Evolutionary conservation across 2,113 vertebrate genomes (phyloP).

Genomic region (Microcebus jonahi): DNA sequence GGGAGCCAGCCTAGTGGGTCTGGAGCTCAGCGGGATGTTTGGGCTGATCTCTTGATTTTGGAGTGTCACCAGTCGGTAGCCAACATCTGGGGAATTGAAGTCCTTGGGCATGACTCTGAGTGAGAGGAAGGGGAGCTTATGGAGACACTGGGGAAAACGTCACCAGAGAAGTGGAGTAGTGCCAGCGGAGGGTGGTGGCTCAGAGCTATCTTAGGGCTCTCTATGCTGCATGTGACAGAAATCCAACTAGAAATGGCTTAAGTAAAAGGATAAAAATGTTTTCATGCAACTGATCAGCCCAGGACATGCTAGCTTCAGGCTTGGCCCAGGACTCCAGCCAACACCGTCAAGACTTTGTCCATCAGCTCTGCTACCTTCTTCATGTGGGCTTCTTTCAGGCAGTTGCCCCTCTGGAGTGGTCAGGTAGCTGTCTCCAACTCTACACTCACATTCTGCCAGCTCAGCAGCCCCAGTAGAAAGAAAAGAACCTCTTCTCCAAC

Average conservation of each 20-base stretch:
- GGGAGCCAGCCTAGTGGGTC: not conserved
- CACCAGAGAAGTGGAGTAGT: not conserved
- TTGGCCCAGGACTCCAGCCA: not conserved
- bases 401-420: not conserved
- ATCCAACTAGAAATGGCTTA: not conserved
- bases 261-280: not conserved
- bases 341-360: not conserved
- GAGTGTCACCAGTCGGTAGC: not conserved
- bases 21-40: not conserved
- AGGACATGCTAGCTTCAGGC: not conserved
- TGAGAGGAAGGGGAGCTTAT: not conserved
- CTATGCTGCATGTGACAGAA: not conserved
- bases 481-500: not conserved
- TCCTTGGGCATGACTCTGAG: not conserved
- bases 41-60: not conserved
- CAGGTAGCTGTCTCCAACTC: not conserved
- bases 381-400: not conserved
- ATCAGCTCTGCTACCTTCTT: not conserved
- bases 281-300: not conserved
- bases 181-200: not conserved
- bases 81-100: not conserved
- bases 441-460: not conserved
- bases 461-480: not conserved
- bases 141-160: not conserved
- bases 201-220: not conserved